These are phyloP conservation scores for Diabrotica virgifera DNA, from an alignment of 1,140 invertebrate species.

Conservation along the genomic window DNA sequence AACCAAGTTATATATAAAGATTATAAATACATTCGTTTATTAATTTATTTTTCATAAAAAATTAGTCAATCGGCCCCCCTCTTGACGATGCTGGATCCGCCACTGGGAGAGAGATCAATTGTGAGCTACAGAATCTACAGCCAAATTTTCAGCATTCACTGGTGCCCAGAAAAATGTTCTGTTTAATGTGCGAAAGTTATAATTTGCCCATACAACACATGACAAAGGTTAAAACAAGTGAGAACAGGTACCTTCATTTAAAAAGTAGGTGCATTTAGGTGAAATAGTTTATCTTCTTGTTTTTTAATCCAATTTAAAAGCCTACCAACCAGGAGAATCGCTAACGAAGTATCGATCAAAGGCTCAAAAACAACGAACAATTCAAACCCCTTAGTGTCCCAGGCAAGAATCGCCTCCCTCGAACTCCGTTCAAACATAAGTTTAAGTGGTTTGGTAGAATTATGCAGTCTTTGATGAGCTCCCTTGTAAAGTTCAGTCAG, in stretches of 20 bases:
- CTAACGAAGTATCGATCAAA: constrained; percentile 77
- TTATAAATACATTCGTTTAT: too few species aligned
- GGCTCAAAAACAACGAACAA: constrained; percentile 91
- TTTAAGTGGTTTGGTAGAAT: constrained; percentile 75
- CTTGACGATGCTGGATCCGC: too few species aligned
- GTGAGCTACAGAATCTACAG: too few species aligned
- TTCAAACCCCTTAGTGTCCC: constrained; percentile 92
- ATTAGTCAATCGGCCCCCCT: too few species aligned
- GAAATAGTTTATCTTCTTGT: constrained; percentile 90
- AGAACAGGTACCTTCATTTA: constrained; percentile 17
- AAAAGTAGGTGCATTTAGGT: constrained; percentile 63
- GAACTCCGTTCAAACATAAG: constrained; percentile 81
- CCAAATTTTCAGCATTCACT: too few species aligned
- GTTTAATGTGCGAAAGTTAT: too few species aligned
- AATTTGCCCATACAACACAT: too few species aligned
- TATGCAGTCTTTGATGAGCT: constrained; percentile 78
- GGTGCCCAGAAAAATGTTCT: too few species aligned
- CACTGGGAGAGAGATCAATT: too few species aligned
- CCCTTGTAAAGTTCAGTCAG: constrained; percentile 71
- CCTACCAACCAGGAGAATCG: constrained; percentile 85
- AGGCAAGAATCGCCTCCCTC: constrained; percentile 85
- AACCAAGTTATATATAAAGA: too few species aligned
- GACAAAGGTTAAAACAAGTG: too few species aligned
- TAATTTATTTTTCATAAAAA: too few species aligned
- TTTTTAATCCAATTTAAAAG: constrained; percentile 91